Conservation (phyloP, 2,797 vertebrate genomes). For the Siniperca scherzeri region DNA sequence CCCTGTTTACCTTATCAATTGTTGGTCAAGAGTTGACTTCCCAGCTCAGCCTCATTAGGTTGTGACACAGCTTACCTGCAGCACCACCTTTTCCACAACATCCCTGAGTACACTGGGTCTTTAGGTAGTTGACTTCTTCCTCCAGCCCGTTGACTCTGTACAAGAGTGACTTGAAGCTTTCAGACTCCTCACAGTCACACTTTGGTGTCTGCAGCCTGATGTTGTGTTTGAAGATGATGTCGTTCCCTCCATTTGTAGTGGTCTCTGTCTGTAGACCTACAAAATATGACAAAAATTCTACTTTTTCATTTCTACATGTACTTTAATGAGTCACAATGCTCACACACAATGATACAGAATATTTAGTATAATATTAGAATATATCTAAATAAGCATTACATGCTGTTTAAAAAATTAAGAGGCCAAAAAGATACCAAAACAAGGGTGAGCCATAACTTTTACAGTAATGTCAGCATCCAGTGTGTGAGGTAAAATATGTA, state of each 20-base stretch:
- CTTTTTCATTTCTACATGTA: background rate
- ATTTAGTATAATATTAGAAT: background rate
- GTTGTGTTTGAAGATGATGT: conserved; percentile 92
- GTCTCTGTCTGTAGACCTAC: conserved; percentile 71
- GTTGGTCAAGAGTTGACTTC: background rate
- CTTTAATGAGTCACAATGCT: background rate
- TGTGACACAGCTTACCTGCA: conserved; percentile 64
- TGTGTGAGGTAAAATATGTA: background rate
- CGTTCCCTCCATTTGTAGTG: conserved; percentile 83
- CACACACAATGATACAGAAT: background rate
- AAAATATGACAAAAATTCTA: conserved; percentile 1
- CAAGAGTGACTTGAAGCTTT: conserved; percentile 86
- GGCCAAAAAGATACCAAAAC: background rate
- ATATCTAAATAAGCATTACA: background rate
- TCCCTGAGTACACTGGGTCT: conserved; percentile 85
- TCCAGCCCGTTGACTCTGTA: conserved; percentile 91
- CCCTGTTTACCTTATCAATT: background rate
- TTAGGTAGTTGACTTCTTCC: conserved; percentile 89
- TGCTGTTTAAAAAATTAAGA: background rate
- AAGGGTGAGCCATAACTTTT: background rate
- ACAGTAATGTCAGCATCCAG: background rate
- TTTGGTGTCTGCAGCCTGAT: conserved; percentile 86
- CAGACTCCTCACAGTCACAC: conserved; percentile 86
- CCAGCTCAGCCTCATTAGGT: background rate
- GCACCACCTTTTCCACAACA: conserved; percentile 85